Conservation (phyloP, 2,797 vertebrate species). For the Austrolebias charrua region DNA sequence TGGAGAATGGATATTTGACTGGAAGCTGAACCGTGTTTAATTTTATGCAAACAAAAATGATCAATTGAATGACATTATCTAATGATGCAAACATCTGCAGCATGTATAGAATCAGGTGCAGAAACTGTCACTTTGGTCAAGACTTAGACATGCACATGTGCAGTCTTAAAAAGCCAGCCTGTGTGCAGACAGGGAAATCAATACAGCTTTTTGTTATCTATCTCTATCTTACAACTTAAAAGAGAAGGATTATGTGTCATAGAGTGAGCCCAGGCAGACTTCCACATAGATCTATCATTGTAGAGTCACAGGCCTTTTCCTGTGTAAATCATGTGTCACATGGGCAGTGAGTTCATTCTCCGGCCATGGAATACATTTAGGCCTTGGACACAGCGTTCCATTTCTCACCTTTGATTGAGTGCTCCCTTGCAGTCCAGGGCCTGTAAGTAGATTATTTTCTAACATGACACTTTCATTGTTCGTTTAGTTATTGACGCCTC, state of each 20-base stretch:
- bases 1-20: neutral
- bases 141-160: constrained; percentile 69
- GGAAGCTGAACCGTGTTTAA: neutral
- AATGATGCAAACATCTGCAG: constrained; percentile 53
- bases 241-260: constrained; percentile 85
- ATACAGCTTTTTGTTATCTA: constrained; percentile 84
- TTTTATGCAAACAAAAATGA: constrained; percentile 23
- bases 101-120: constrained; percentile 24
- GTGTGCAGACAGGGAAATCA: constrained; percentile 78
- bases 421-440: constrained; percentile 72
- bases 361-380: constrained; percentile 83
- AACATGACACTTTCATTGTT: constrained; percentile 72
- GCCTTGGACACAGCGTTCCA: constrained; percentile 71
- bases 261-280: constrained; percentile 78
- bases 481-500: constrained; percentile 60
- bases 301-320: constrained; percentile 80
- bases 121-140: constrained; percentile 61
- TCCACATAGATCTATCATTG: constrained; percentile 79
- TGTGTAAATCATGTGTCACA: constrained; percentile 86
- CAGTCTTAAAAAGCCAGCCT: constrained; percentile 61
- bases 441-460: constrained; percentile 79
- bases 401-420: constrained; percentile 79
- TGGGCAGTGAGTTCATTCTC: constrained; percentile 83
- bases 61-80: constrained; percentile 27
- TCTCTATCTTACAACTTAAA: constrained; percentile 85